phyloP scores from a whole-genome alignment of 1,140 invertebrate genomes.

The Apolygus lucorum region DNA sequence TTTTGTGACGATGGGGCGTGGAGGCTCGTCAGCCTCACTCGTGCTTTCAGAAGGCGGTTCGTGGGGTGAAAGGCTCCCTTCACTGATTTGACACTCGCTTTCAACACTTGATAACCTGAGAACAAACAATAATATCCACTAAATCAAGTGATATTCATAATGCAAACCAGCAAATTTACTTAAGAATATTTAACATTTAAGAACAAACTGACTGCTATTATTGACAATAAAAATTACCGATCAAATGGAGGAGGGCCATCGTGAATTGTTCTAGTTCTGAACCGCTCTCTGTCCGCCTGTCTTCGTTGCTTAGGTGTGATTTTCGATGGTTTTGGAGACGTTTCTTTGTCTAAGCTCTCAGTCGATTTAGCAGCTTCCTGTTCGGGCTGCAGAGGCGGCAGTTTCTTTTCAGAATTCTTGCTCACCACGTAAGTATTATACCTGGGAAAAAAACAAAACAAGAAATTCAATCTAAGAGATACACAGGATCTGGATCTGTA shows the following conservation, averaged over 20 bases:
- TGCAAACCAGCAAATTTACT: no score
- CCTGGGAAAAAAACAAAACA: conserved; percentile 25
- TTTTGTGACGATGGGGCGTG: conserved; percentile 24
- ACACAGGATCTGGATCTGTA: no score
- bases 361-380: conserved; percentile 27
- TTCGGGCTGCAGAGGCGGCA: neutral
- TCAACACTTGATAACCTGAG: conserved; percentile 27
- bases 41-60: conserved; percentile 16
- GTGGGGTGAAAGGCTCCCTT: conserved; percentile 1
- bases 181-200: no score
- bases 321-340: conserved; percentile 34
- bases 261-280: conserved; percentile 50
- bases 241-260: conserved; percentile 25
- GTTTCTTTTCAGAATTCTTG: conserved; percentile 25
- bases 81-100: conserved; percentile 15
- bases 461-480: no score
- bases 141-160: no score
- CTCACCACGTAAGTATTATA: conserved; percentile 36
- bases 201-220: no score
- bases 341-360: conserved; percentile 22
- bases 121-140: no score
- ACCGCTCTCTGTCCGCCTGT: conserved; percentile 49
- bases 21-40: conserved; percentile 23
- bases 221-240: neutral
- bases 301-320: conserved; percentile 57